Evolutionary conservation across 2,888 invertebrate genomes (phyloP), one percentile per base, ranked within the genome.

Genomic region (Tuta absoluta): DNA sequence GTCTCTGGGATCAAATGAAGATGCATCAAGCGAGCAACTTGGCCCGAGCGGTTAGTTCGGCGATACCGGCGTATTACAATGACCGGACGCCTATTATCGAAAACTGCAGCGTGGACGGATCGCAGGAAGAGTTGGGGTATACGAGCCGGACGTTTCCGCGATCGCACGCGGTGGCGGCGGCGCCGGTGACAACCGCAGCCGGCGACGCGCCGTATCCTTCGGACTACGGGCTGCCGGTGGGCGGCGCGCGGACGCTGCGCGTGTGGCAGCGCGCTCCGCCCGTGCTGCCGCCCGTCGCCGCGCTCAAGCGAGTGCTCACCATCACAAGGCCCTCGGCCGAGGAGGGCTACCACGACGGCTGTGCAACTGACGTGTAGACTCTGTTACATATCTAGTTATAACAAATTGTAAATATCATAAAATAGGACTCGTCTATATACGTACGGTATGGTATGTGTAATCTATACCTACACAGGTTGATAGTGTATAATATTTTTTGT

Each of bases 311-410:
- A 70, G 97, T 95, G 67, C 93, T 97, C 70, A 95, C 95, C 74
- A 95, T 95, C 85, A 96, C 95, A 76, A 94, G 97, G 80, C 97
- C 96, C 84, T 96, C 97, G 24, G 95, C 96, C 51, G 98, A 98
- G 80, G 97, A 98, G 86, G 96, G 97, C 68, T 97, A 97, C 85
- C 97, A 97, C 86, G 97, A 97, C 90, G 97, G 97, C 78, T 96
- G 97, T 87, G 97, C 97, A 73, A 97, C 97, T 72, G 97, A 97
- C 88, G 97, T 97, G 85, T 97, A 95, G 78, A 78, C 67, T 68
- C 67, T 73, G 73, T 81, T 78, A 77, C 78, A 79, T 82, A 82
- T 80, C 79, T 79, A 76, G 73, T 76, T 71, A 75, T 79, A 79
- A 80, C 80, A 78, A 45, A 51, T 23, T 85, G 85, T 84, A 85